Evolutionary conservation across 1,140 invertebrate species (phyloP), one percentile per base, ranked within the genome.

Genomic region (Linepithema humile): DNA sequence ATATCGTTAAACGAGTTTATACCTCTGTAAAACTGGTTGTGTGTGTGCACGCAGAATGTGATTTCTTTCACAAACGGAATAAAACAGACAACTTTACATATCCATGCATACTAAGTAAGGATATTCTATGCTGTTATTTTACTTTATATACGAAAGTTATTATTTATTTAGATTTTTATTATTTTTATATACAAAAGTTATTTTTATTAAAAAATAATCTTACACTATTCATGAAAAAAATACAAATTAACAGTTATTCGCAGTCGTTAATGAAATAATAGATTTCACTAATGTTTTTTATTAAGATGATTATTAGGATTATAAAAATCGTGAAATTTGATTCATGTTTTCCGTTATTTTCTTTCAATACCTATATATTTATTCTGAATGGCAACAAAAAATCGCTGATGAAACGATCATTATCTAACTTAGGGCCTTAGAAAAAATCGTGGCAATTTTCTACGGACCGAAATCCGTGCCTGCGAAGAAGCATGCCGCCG

Each of bases 401-500:
- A 50, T 70, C n/a, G 1, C 53, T 6, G n/a, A 57, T 4, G 7
- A 29, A 15, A 2, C 32, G 59, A 74, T 35, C 35, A 45, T 74
- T 60, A 26, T 60, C 9, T 29, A 40, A 23, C 17, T 12, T 20
- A n/a, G 17, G 20, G 7, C 12, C 26, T 55, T 43, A 23, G 26
- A 77, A 32, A 40, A 75, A 65, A 69, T 45, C 40, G 0, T 32
- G 57, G 32, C 53, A n/a, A 55, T 65, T 40, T 78, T 53, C 17
- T 12, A 53, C 53, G 15, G 23, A 20, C 32, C 15, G 7, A 82
- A 75, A 82, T 83, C 75, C 65, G 60, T 77, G 40, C 70, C 65
- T 48, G 82, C 38, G 35, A 70, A 64, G 23, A 59, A 35, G 67
- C 72, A 85, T 48, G 88, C 72, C 86, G 88, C 72, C 86, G 80